Evolutionary conservation across 2,797 vertebrate species (phyloP), one percentile per base, ranked within the genome.

Genomic region (Diplodus puntazzo): DNA sequence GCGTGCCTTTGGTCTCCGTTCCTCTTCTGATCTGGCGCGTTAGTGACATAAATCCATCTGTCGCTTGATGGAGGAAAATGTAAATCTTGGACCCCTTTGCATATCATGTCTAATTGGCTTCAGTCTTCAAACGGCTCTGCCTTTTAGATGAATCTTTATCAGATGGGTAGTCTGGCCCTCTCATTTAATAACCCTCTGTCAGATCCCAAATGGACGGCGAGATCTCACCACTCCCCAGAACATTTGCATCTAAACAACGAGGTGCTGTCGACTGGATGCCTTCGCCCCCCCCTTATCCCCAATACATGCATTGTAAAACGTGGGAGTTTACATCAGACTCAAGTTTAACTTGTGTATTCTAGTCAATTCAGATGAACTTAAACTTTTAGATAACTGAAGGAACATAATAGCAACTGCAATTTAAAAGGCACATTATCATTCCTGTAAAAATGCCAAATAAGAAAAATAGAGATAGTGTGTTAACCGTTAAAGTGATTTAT

Each of bases 11-110:
- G 88, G 88, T 94, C 89, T 88, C 85, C 27, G 43, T 82, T 88
- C 81, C 88, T 89, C 84, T 82, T 92, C 83, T 93, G 90, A 94
- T 94, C 79, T 87, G 73, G 84, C 80, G 75, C 54, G 45, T 88
- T 90, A 80, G 79, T 92, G 91, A 93, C 92, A 93, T 92, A 93
- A 94, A 95, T 93, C 92, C 91, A 92, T 94, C 91, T 88, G 92
- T 93, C 67, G 81, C 91, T 90, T 90, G 87, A 92, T 92, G 84
- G 88, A 85, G 89, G 81, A 89, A 94, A 93, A 94, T 93, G 90
- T 93, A 94, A 94, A 94, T 94, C 84, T 88, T 77, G 42, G 79
- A 81, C 66, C 79, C 61, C 81, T 92, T 92, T 89, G 82, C 91
- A 89, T 91, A 91, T 92, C 89, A 85, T 84, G 87, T 92, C 87